Evolutionary conservation across 2,888 invertebrate species (phyloP).

Genomic region (Cheilosia pagana): DNA sequence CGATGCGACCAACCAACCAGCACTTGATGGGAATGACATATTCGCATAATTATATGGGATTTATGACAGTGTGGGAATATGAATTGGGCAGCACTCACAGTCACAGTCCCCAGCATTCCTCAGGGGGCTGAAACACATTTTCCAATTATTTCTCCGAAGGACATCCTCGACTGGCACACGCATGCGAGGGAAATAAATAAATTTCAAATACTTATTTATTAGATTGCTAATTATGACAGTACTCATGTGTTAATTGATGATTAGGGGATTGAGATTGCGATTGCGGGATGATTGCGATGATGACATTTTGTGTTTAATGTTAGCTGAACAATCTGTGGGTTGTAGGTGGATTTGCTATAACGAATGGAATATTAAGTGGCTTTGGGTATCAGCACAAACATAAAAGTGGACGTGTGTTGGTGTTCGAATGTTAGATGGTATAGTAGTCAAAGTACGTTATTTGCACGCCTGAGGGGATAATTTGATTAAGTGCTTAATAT

Average conservation of each 20-base stretch:
- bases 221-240: slow-evolving; percentile 73
- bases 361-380: slow-evolving; percentile 39
- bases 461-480: slow-evolving; percentile 7
- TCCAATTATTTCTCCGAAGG: slow-evolving; percentile 73
- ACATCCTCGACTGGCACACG: slow-evolving; percentile 27
- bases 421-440: slow-evolving; percentile 9
- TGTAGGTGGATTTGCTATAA: slow-evolving; percentile 4
- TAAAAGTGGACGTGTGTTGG: neutral
- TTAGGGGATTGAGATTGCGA: slow-evolving; percentile 56
- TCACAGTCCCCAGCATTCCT: slow-evolving; percentile 30
- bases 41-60: slow-evolving; percentile 73
- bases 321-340: slow-evolving; percentile 45
- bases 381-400: slow-evolving; percentile 1
- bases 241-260: slow-evolving; percentile 68
- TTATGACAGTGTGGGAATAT: slow-evolving; percentile 61
- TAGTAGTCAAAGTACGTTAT: neutral
- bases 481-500: slow-evolving; percentile 16
- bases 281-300: neutral
- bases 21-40: slow-evolving; percentile 72
- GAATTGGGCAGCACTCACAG: slow-evolving; percentile 64
- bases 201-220: slow-evolving; percentile 69
- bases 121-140: slow-evolving; percentile 59
- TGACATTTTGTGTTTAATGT: slow-evolving; percentile 53
- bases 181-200: slow-evolving; percentile 61
- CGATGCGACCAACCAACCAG: slow-evolving; percentile 73